Evolutionary conservation across 2,797 vertebrate species (phyloP), one percentile per base, ranked within the genome.

Genomic region (Phalloptychus januarius): DNA sequence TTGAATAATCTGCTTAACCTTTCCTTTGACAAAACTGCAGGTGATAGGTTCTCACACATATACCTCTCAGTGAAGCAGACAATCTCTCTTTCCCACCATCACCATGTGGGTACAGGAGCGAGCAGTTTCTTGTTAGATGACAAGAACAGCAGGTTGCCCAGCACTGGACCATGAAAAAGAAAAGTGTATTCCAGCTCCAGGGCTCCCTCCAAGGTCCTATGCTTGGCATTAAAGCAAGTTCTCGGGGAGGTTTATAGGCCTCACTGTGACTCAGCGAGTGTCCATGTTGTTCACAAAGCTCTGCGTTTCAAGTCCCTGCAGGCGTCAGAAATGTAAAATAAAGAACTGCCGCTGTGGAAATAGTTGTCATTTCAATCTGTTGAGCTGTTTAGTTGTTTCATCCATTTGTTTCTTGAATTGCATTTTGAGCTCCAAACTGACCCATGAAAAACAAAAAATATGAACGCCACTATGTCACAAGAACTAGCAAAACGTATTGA

Each of bases 1-100:
- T 88, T 90, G 79, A 92, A 91, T 91, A 88, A 92, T 89, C 69
- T 61, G 48, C 69, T 83, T 78, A 78, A 72, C 40, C 10, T 85
- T 74, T 56, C 45, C 25, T 87, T 87, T 83, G 76, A 76, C 79
- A 77, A 86, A 87, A 78, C 80, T 84, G 82, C 71, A 23, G 15
- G 67, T 80, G 79, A 88, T 83, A 80, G 85, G 85, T 76, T 78
- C 72, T 77, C 54, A 74, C 54, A 79, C 79, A 91, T 83, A 90
- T 42, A 70, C 85, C 86, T 92, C 85, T 86, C 44, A 16, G 52
- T 82, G 85, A 82, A 88, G 75, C 52, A 77, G 31, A 72, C 80
- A 73, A 79, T 83, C 73, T 86, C 56, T 52, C 67, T 86, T 77
- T 54, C 63, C 46, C 45, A 58, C 79, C 79, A 25, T 77, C 79